These are phyloP conservation scores for Falcunculus frontatus DNA, from an alignment of 2,113 vertebrate genomes.

Conservation along the genomic window DNA sequence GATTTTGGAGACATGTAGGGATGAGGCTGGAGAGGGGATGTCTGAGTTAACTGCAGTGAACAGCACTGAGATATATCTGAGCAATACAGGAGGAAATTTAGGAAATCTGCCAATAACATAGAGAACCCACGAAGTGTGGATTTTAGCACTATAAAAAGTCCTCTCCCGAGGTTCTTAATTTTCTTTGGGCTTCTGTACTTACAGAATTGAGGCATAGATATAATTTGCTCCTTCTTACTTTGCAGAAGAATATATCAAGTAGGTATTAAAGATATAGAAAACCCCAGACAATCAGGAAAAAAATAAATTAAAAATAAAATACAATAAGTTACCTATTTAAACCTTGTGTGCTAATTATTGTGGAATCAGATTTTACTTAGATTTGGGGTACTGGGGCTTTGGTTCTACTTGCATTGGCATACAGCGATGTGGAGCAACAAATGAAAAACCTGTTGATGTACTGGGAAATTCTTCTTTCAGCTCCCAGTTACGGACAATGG, in stretches of 20 bases:
- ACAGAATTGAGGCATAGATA: not conserved
- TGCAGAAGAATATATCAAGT: not conserved
- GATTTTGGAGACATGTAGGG: not conserved
- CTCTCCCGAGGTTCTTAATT: not conserved
- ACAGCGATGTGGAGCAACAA: not conserved
- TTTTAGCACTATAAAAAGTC: not conserved
- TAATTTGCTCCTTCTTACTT: not conserved
- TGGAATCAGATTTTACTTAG: not conserved
- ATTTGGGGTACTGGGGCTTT: not conserved
- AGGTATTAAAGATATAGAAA: not conserved
- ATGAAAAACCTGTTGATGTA: not conserved
- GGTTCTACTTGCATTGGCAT: not conserved
- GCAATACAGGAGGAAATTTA: not conserved
- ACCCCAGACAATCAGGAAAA: not conserved
- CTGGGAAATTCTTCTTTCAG: constrained; percentile 13
- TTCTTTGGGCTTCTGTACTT: not conserved
- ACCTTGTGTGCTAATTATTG: not conserved
- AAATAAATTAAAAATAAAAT: not conserved
- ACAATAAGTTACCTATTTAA: not conserved
- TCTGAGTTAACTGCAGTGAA: not conserved
- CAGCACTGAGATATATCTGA: not conserved
- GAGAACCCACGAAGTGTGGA: not conserved
- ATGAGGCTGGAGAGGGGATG: not conserved
- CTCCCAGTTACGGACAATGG: not conserved
- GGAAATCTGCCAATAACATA: not conserved